Base-by-base conservation (phyloP, 2,888 invertebrate genomes). In the Polyommatus iphigenia region DNA sequence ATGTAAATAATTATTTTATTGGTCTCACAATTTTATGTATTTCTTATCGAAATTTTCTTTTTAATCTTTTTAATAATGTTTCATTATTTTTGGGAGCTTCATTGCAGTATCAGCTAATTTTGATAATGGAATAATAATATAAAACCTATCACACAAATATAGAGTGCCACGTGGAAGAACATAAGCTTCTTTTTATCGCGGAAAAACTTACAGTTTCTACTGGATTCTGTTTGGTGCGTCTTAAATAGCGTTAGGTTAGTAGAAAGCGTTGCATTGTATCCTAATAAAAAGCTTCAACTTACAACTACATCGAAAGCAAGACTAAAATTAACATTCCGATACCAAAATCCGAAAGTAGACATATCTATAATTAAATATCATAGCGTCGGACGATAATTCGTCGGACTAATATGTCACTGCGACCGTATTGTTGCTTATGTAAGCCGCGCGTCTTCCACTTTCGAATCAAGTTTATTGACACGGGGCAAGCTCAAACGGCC, bases 391-490 rank as follows among this genome's bases (percentile, higher is more conserved):
- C 20, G 8, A 76, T 54, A 41, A 77, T 78, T 73, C 78, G 78
- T 78, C 72, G 77, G 79, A 76, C 79, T 76, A 80, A 80, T 81
- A 78, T 79, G 76, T 72, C 73, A 59, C 76, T 18, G 75, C 85
- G 85, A 86, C 88, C 90, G 91, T 92, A 93, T 93, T 93, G 93
- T 92, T 92, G 91, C 91, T 94, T 94, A 93, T 93, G 91, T 94
- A 94, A 94, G 93, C 84, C 88, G 90, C 91, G 88, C 93, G 91
- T 94, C 94, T 93, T 93, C 94, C 88, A 93, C 94, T 94, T 94
- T 94, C 94, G 93, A 94, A 94, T 93, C 91, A 93, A 92, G 94
- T 94, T 94, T 94, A 94, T 94, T 93, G 94, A 94, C 94, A 93
- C 92, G 92, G 88, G 46, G 88, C 91, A 90, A 90, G 90, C 90